Evolutionary conservation across 2,888 invertebrate genomes (phyloP).

Genomic region (Phytoseiulus persimilis): DNA sequence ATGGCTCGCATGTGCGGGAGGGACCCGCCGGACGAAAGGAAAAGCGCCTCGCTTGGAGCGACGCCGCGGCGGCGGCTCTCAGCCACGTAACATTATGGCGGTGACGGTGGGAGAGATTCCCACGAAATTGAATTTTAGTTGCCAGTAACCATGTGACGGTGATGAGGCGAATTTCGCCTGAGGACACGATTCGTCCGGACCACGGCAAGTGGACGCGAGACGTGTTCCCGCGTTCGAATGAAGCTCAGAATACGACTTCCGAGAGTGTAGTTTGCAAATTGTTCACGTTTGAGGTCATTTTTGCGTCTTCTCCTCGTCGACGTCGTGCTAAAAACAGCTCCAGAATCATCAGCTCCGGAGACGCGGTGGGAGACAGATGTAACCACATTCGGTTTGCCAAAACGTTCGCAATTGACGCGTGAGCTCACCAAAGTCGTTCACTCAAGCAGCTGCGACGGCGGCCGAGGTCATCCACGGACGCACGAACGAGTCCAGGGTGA

Average conservation of each 20-base stretch:
- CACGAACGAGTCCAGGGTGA: no score
- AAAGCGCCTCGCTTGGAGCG: not conserved
- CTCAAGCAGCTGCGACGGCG: no score
- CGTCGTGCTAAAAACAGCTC: no score
- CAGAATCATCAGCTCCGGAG: no score
- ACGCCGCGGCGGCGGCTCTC: not conserved
- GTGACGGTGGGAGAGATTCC: not conserved
- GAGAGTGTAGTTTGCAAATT: not conserved
- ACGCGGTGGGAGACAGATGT: no score
- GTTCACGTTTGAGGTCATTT: not conserved
- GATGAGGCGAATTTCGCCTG: not conserved
- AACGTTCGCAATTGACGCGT: no score
- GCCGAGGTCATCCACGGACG: no score
- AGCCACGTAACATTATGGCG: not conserved
- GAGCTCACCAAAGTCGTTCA: no score
- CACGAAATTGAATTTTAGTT: not conserved
- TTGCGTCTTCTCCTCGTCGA: not conserved
- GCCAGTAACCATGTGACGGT: not conserved
- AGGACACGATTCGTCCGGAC: not conserved
- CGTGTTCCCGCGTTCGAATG: not conserved
- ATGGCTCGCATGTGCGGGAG: no score
- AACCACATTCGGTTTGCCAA: no score
- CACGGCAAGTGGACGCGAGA: not conserved
- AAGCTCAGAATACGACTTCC: not conserved
- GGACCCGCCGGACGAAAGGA: no score